phyloP scores from a whole-genome alignment of 2,888 invertebrate genomes.

The Griposia aprilina region DNA sequence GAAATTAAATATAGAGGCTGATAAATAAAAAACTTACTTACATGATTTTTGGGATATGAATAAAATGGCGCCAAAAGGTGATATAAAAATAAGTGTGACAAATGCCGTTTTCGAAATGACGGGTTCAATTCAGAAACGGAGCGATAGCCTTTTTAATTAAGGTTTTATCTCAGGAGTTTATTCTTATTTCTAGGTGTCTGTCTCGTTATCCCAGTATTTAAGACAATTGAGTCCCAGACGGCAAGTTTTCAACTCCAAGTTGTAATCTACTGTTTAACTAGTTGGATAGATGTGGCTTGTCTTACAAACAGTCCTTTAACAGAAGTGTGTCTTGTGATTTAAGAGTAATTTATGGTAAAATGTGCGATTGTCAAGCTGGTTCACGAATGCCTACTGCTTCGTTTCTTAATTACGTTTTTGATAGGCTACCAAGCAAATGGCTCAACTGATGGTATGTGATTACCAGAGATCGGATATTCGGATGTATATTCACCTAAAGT shows the following conservation, averaged over 20 bases:
- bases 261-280: slow-evolving; percentile 32
- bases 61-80: too few species aligned
- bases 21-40: too few species aligned
- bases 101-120: too few species aligned
- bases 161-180: not conserved
- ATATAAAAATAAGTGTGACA: too few species aligned
- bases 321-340: slow-evolving; percentile 5
- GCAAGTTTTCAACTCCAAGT: slow-evolving; percentile 32
- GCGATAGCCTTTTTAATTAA: not conserved
- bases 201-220: not conserved
- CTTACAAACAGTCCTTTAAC: slow-evolving; percentile 4
- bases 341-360: slow-evolving; percentile 1
- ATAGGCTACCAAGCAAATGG: not conserved
- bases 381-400: not conserved
- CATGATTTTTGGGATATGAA: too few species aligned
- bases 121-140: not conserved
- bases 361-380: not conserved
- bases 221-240: slow-evolving; percentile 7
- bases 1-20: too few species aligned
- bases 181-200: not conserved
- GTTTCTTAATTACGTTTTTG: not conserved
- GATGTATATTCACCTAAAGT: too few species aligned
- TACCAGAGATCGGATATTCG: too few species aligned
- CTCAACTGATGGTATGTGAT: not conserved
- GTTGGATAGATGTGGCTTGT: slow-evolving; percentile 33